Evolutionary conservation across 2,113 vertebrate genomes (phyloP), one percentile per base, ranked within the genome.

Genomic region (Scalopus aquaticus): DNA sequence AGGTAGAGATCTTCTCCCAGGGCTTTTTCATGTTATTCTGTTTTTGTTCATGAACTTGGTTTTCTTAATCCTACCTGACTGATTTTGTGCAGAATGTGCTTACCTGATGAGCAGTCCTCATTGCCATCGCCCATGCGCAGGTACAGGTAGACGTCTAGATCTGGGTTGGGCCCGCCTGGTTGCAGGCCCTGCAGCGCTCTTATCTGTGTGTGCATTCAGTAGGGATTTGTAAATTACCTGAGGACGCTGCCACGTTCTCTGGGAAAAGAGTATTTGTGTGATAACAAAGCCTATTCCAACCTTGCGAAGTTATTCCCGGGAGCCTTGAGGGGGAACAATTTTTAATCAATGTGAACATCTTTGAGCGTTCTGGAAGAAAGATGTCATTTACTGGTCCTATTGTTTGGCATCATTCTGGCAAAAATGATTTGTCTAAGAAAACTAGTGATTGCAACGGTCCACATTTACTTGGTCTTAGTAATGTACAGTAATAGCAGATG

Each of bases 401-500:
- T 81, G 79, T 81, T 80, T 90, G 83, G 58, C 88, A 54, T 92
- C 86, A 42, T 96, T 83, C 58, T 83, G 70, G 56, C 81, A 93
- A 88, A 90, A 94, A 67, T 81, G 56, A 88, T 81, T 42, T 73
- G 58, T 70, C 62, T 72, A 42, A 83, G 86, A 81, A 79, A 32
- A 54, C 20, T 67, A 26, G 24, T 81, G 67, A 24, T 17, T 87
- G 49, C 49, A 97, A 96, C 97, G 97, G 96, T 96, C 96, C n/a
- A 3, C 93, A 93, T 98, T 97, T 97, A 95, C 97, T 98, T 98
- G 94, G 90, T 97, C 97, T 98, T 97, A 93, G 95, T 98, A 97
- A 97, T 94, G 95, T 96, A 93, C 97, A 98, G 96, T 97, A 98
- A 98, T 98, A 98, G 97, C 98, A 98, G 97, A 98, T 98, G 97